These are phyloP conservation scores for Grapholita molesta DNA, from an alignment of 1,140 invertebrate species.

Conservation along the genomic window DNA sequence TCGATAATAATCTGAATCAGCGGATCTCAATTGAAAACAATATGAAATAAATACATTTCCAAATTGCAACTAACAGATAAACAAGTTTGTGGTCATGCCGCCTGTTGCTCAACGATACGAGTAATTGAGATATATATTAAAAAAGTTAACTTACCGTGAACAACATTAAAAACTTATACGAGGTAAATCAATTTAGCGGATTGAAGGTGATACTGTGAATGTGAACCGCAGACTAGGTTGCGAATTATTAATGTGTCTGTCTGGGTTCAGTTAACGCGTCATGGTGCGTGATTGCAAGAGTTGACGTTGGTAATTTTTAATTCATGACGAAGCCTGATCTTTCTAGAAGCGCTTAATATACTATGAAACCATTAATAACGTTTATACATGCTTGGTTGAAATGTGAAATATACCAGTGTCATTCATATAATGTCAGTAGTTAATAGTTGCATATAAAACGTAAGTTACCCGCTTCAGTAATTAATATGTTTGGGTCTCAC, in stretches of 20 bases:
- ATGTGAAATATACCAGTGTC: neutral
- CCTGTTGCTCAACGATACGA: slow-evolving; percentile 3
- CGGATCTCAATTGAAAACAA: neutral
- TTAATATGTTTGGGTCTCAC: too few species aligned
- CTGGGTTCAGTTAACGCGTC: slow-evolving; percentile 7
- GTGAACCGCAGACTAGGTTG: slow-evolving; percentile 3
- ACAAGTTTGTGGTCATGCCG: slow-evolving; percentile 1
- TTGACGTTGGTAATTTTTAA: slow-evolving; percentile 6
- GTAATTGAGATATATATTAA: slow-evolving; percentile 12
- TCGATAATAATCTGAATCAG: neutral
- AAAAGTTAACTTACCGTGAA: slow-evolving; percentile 5
- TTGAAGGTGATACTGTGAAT: slow-evolving; percentile 6
- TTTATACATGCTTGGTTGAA: too few species aligned
- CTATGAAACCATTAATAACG: neutral
- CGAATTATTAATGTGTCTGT: slow-evolving; percentile 10
- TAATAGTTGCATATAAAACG: too few species aligned
- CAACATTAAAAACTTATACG: neutral
- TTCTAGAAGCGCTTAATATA: neutral
- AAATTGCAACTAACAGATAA: neutral
- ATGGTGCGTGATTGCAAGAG: neutral
- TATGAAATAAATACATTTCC: neutral
- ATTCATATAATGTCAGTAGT: too few species aligned
- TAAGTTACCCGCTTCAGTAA: too few species aligned
- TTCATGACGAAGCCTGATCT: neutral
- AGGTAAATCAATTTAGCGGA: neutral